Percentiles rank a stretch among this genome's conserved stretches.
These are phyloP conservation scores for Ophion slaviceki DNA, from an alignment of 2,888 invertebrate genomes.

Conservation along the genomic window DNA sequence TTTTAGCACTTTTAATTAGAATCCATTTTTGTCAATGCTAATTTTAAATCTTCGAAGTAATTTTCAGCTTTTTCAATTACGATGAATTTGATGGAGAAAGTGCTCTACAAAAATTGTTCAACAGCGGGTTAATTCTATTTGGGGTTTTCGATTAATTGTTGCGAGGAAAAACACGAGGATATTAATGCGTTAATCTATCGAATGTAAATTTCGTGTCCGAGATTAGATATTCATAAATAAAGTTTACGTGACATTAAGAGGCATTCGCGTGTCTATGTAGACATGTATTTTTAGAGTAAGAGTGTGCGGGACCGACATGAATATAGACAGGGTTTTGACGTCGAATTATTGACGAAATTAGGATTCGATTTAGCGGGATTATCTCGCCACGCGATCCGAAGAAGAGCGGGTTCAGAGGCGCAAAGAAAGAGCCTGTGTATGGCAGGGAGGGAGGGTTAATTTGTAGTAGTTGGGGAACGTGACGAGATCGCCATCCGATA, in stretches of 20 bases:
- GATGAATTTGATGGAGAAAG: no score
- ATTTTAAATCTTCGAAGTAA: not conserved
- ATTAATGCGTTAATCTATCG: not conserved
- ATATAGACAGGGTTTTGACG: conserved; percentile 45
- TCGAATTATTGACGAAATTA: conserved; percentile 52
- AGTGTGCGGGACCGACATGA: conserved; percentile 7
- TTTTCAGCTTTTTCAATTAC: not conserved
- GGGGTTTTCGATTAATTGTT: not conserved
- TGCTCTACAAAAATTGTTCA: not conserved
- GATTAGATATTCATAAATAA: conserved; percentile 49
- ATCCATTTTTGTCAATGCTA: not conserved
- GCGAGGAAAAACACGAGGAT: not conserved
- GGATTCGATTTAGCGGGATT: conserved; percentile 42
- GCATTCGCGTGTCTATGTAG: not conserved
- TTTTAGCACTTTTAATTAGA: not conserved
- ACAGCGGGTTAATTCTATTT: not conserved
- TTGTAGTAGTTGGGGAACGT: conserved; percentile 47
- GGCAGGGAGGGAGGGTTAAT: conserved; percentile 31
- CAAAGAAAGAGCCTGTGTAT: conserved; percentile 10
- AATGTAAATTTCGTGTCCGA: conserved; percentile 13
- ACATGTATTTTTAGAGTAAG: not conserved
- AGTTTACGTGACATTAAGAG: conserved; percentile 47
- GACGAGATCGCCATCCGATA: conserved; percentile 57
- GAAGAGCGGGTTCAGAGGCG: not conserved
- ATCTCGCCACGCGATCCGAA: conserved; percentile 26